Percentiles rank a stretch among this genome's conserved stretches.
phyloP scores from a whole-genome alignment of 1,140 invertebrate species.

The Drosophila mauritiana region DNA sequence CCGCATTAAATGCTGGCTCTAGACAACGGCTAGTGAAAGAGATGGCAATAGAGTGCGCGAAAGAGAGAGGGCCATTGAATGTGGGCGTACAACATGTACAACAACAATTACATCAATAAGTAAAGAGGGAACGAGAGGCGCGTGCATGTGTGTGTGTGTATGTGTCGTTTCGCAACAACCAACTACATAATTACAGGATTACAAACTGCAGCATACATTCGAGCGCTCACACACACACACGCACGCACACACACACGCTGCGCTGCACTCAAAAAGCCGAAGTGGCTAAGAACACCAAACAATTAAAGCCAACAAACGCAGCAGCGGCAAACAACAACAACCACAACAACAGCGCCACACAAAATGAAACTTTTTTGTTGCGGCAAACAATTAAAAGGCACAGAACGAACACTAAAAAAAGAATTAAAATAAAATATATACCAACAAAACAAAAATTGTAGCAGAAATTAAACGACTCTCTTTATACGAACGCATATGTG shows the following conservation, averaged over 20 bases:
- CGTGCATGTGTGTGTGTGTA: conserved; percentile 24
- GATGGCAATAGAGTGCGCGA: conserved; percentile 9
- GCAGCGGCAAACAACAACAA: conserved; percentile 46
- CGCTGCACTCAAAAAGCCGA: conserved; percentile 76
- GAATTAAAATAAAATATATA: conserved; percentile 70
- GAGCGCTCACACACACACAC: conserved; percentile 7
- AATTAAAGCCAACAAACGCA: conserved; percentile 81
- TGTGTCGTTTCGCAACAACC: conserved; percentile 53
- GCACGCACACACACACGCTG: conserved; percentile 47
- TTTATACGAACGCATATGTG: background rate
- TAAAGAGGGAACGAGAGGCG: conserved; percentile 27
- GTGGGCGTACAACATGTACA: conserved; percentile 14
- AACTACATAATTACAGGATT: conserved; percentile 82
- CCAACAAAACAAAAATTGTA: conserved; percentile 53
- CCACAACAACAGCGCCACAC: conserved; percentile 51
- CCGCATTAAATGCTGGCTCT: conserved; percentile 67
- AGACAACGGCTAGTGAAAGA: conserved; percentile 44
- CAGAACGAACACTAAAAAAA: conserved; percentile 68
- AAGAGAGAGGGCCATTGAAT: background rate
- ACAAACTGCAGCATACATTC: conserved; percentile 63
- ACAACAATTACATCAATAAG: conserved; percentile 80
- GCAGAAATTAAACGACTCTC: conserved; percentile 61
- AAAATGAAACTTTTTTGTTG: conserved; percentile 80
- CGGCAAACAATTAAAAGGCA: conserved; percentile 79
- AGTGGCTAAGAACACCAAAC: conserved; percentile 82